Base-by-base conservation (phyloP, 2,888 invertebrate genomes). In the Parochlus steinenii region DNA sequence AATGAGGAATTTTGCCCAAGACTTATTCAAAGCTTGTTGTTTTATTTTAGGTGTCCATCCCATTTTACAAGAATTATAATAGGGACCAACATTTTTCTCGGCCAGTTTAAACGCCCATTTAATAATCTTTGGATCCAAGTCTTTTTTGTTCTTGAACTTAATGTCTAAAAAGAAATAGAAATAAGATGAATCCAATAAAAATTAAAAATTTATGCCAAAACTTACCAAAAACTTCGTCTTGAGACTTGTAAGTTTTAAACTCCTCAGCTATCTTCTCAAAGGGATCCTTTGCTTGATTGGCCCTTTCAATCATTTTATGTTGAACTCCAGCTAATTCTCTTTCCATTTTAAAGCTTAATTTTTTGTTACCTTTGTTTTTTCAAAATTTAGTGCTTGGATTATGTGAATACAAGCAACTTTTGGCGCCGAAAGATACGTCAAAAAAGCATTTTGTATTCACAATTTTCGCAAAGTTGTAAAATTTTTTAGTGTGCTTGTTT, bases 11-110 rank as follows among this genome's bases (percentile, higher is more conserved):
- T 72, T 64, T 3, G 78, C 76, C 47, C 62, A 62, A 30, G 65
- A 60, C 41, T 76, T 72, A 12, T 64, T 67, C 50, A 79, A 61
- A 54, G 79, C 77, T 18, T 63, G 59, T 37, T 62, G 55, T 48
- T 79, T 79, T 5, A 65, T 60, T 43, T 64, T 61, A 6, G 67
- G 67, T 47, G 71, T 65, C 79, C 79, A 80, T 1, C 77, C 76
- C 69, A 57, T 51, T 15, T 48, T 45, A 0, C 53, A 43, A 8
- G 48, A 38, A 31, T 54, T 55, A 39, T 58, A 59, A 33, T 43
- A 56, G 3, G 50, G 47, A 0, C 52, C 46, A 0, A 59, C 59
- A 43, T 59, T 59, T 7, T 45, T 45, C 34, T 59, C 59, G 0
- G 59, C 58, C 24, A 59, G 40, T 37, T 58, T 58, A 36, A 56